Conservation (phyloP, 2,888 invertebrate genomes). For the Diaphora mendica region DNA sequence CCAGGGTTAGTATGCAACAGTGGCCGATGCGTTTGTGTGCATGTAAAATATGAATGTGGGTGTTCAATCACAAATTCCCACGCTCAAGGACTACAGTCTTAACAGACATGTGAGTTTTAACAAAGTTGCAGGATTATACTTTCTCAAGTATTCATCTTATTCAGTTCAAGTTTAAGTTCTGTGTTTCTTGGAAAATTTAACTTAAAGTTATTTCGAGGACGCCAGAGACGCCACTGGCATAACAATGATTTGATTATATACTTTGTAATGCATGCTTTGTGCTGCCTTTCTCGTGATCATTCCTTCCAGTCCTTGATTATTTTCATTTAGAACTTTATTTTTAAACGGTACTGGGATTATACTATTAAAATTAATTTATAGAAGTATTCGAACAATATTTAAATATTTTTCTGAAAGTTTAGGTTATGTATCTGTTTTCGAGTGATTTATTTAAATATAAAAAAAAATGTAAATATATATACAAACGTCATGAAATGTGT, state of each 20-base stretch:
- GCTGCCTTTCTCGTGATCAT: slow-evolving; percentile 62
- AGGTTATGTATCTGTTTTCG: not conserved
- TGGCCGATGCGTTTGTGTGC: too few relatives aligned
- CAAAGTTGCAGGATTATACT: slow-evolving; percentile 31
- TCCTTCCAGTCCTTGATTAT: slow-evolving; percentile 51
- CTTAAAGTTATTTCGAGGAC: slow-evolving; percentile 55
- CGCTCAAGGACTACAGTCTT: too few relatives aligned
- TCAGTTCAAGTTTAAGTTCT: slow-evolving; percentile 47
- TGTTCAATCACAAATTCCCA: too few relatives aligned
- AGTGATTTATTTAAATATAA: not conserved
- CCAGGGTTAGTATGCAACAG: too few relatives aligned
- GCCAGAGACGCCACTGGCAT: slow-evolving; percentile 61
- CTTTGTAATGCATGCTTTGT: slow-evolving; percentile 66
- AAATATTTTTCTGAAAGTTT: not conserved
- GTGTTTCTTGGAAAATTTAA: slow-evolving; percentile 56
- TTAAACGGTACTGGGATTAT: slow-evolving; percentile 8
- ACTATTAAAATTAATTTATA: not conserved
- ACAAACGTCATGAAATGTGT: slow-evolving; percentile 37
- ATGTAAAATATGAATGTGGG: too few relatives aligned
- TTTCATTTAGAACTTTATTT: slow-evolving; percentile 21
- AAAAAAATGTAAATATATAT: slow-evolving; percentile 31
- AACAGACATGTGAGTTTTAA: not conserved
- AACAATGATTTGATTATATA: slow-evolving; percentile 60
- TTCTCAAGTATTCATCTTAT: slow-evolving; percentile 44
- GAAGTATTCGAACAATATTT: not conserved